Evolutionary conservation across 2,797 vertebrate species (phyloP).

Genomic region (Squalus acanthias): DNA sequence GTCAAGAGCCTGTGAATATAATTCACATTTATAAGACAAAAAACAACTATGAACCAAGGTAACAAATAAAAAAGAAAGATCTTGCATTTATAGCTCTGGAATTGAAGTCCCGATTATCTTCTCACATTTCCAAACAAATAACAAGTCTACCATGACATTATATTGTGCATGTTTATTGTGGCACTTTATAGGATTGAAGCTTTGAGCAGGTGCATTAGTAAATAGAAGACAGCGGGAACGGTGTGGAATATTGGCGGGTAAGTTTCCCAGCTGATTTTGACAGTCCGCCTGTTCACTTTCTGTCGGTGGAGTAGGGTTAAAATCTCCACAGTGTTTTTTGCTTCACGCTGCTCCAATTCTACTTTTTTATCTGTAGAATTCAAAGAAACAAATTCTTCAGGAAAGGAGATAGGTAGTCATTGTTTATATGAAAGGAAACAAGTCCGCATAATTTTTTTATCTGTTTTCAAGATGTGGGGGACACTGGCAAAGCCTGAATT

Average conservation of each 20-base stretch:
- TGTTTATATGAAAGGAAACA: not conserved
- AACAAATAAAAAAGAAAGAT: not conserved
- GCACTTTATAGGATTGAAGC: not conserved
- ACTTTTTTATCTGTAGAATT: not conserved
- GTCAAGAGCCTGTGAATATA: not conserved
- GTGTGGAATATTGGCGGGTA: not conserved
- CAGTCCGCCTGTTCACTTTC: not conserved
- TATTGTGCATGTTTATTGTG: not conserved
- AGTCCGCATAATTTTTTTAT: not conserved
- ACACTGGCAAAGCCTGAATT: not conserved
- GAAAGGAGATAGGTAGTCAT: not conserved
- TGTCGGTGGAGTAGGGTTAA: not conserved
- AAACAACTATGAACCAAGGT: not conserved
- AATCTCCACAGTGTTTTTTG: not conserved
- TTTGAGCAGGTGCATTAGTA: not conserved
- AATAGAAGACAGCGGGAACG: not conserved
- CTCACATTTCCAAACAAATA: not conserved
- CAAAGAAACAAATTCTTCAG: not conserved
- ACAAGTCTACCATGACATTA: not conserved
- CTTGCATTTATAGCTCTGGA: not conserved
- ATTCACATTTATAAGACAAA: not conserved
- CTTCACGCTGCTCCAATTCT: not conserved
- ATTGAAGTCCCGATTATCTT: not conserved
- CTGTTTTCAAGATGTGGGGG: not conserved
- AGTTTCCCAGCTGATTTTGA: not conserved